Conservation (phyloP, 2,797 vertebrate species). For the Remorina albescens region DNA sequence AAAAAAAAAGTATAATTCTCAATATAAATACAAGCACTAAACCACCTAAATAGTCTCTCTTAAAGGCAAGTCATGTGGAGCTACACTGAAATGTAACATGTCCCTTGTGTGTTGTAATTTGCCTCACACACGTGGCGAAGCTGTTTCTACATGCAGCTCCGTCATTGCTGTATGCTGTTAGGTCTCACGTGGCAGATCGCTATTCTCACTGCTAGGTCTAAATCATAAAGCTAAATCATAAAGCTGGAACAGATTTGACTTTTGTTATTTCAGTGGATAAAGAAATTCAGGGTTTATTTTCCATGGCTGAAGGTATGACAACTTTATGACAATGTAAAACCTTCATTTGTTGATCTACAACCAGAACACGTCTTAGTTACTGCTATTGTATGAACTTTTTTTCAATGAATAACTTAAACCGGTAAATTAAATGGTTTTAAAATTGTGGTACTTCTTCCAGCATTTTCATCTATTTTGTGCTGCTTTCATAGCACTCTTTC, state of each 20-base stretch:
- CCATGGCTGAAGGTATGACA: slow-evolving; percentile 1
- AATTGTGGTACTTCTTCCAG: slow-evolving; percentile 18
- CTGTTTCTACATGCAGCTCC: slow-evolving; percentile 53
- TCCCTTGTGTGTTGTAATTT: slow-evolving; percentile 76
- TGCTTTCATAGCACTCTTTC: not conserved
- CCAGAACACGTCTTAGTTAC: slow-evolving; percentile 21
- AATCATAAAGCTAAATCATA: slow-evolving; percentile 58
- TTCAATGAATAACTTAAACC: slow-evolving; percentile 31
- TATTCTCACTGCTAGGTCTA: slow-evolving; percentile 37
- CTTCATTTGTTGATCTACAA: slow-evolving; percentile 29
- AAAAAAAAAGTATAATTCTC: slow-evolving; percentile 68
- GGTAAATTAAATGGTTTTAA: slow-evolving; percentile 6
- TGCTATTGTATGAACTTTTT: slow-evolving; percentile 26
- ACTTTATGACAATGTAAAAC: slow-evolving; percentile 34
- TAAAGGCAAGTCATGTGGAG: slow-evolving; percentile 73
- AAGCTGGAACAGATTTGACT: slow-evolving; percentile 27
- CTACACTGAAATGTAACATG: slow-evolving; percentile 69
- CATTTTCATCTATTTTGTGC: slow-evolving; percentile 6
- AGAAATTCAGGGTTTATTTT: slow-evolving; percentile 30
- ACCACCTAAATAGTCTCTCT: slow-evolving; percentile 72
- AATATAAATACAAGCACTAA: slow-evolving; percentile 75
- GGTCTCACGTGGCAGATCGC: slow-evolving; percentile 56
- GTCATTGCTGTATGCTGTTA: slow-evolving; percentile 56
- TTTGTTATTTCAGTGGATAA: slow-evolving; percentile 28
- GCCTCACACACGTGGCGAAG: slow-evolving; percentile 67